Percentiles rank a stretch among this genome's conserved stretches.
phyloP scores from a whole-genome alignment of 2,888 invertebrate genomes.

The Melanargia galathea region DNA sequence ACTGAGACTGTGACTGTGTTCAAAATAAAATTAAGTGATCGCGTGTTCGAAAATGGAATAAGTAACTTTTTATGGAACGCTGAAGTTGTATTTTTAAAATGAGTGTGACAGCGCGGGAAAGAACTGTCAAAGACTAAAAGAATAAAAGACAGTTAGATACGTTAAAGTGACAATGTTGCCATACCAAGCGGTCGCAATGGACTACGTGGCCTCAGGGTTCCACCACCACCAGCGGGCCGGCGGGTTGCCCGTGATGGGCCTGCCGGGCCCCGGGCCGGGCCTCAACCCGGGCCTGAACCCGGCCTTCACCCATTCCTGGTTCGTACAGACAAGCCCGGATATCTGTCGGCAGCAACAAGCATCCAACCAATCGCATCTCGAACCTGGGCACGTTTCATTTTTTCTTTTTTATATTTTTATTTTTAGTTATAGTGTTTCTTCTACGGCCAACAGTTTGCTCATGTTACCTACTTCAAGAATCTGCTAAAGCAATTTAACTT shows the following conservation, averaged over 20 bases:
- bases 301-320: slow-evolving; percentile 97
- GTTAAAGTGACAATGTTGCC: slow-evolving; percentile 86
- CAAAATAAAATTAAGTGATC: not conserved
- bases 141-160: slow-evolving; percentile 15
- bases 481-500: not conserved
- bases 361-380: slow-evolving; percentile 89
- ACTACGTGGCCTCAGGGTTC: slow-evolving; percentile 84
- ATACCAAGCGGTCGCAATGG: slow-evolving; percentile 94
- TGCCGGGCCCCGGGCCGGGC: slow-evolving; percentile 77
- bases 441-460: slow-evolving; percentile 30
- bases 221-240: slow-evolving; percentile 79
- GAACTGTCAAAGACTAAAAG: slow-evolving; percentile 36
- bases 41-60: slow-evolving; percentile 50
- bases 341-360: slow-evolving; percentile 92
- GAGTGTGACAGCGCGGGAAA: slow-evolving; percentile 56
- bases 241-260: slow-evolving; percentile 82
- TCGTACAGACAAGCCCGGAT: slow-evolving; percentile 94
- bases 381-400: slow-evolving; percentile 94
- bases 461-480: not conserved
- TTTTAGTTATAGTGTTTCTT: slow-evolving; percentile 51
- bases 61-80: slow-evolving; percentile 16
- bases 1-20: slow-evolving; percentile 30
- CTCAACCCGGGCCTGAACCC: slow-evolving; percentile 83
- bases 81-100: slow-evolving; percentile 48
- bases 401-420: slow-evolving; percentile 74